Evolutionary conservation across 2,797 vertebrate genomes (phyloP).

Genomic region (Microctenopoma lineatum): DNA sequence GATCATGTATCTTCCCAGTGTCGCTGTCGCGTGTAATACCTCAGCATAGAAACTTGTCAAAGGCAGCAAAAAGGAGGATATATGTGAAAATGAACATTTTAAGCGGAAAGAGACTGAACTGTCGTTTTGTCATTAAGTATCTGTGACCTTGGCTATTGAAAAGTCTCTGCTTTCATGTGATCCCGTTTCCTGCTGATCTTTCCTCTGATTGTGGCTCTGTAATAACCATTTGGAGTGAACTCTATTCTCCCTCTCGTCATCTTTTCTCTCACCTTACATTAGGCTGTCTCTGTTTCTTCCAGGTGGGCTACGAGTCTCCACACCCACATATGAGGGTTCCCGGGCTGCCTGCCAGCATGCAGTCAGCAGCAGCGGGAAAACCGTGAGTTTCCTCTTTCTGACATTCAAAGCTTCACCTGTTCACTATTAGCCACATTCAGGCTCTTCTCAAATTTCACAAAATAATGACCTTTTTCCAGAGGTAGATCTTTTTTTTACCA

Average conservation of each 20-base stretch:
- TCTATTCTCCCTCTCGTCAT: not conserved
- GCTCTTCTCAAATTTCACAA: slow-evolving; percentile 30
- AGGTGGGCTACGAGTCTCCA: slow-evolving; percentile 86
- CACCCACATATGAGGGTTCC: slow-evolving; percentile 84
- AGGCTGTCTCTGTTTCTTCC: slow-evolving; percentile 34
- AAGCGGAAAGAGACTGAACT: slow-evolving; percentile 5
- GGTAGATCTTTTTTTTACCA: not conserved
- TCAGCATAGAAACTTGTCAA: slow-evolving; percentile 47
- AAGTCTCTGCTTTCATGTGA: slow-evolving; percentile 33
- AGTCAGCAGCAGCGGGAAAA: slow-evolving; percentile 82
- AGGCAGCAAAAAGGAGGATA: slow-evolving; percentile 18
- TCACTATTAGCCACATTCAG: slow-evolving; percentile 1
- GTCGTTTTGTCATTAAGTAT: slow-evolving; percentile 27
- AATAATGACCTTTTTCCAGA: not conserved
- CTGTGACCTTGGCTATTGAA: slow-evolving; percentile 31
- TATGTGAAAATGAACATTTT: not conserved
- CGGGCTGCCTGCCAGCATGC: slow-evolving; percentile 85
- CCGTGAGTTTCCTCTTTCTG: slow-evolving; percentile 77
- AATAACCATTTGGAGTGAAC: slow-evolving; percentile 3
- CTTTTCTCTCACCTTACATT: not conserved
- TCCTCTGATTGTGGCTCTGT: slow-evolving; percentile 20
- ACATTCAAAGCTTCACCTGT: slow-evolving; percentile 38
- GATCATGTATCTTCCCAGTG: slow-evolving; percentile 57
- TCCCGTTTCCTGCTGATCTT: slow-evolving; percentile 38
- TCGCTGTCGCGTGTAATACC: slow-evolving; percentile 56